Base-by-base conservation (phyloP, 2,113 vertebrate species). In the Neolamprologus modestus region DNA sequence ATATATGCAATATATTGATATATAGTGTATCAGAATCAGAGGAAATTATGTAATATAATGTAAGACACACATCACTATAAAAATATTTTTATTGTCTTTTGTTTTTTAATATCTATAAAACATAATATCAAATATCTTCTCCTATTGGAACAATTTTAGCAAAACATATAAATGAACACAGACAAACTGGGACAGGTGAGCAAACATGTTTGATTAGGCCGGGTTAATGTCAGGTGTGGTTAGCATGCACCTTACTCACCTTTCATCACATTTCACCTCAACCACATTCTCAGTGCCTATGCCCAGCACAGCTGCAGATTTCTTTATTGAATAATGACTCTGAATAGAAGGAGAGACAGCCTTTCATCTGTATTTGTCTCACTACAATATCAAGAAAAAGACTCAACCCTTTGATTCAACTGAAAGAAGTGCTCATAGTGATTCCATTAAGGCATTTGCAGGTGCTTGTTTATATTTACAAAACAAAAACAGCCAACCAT, bases 321-420 rank as follows among this genome's bases (percentile, higher is more conserved):
- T 97, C 87, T 94, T 96, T 8, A 95, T 61, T 17, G 96, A 97
- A 85, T 97, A 97, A 88, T 97, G 96, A 61, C 96, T 96, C 96
- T 97, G 90, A 78, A 85, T 2, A 84, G 21, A 73, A 45, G 68
- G 40, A 89, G 88, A 45, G 19, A 82, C 9, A 61, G 9, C 21
- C 7, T 33, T 83, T 91, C 76, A 89, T 84, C 28, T 17, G 47
- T 55, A 53, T 26, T 37, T 73, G 68, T 73, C n/a, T 24, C 37
- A 26, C 66, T 71, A 1, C 8, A 73, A 45, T 26, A 42, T 45
- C 37, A 73, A 26, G 21, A 73, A 45, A 24, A 45, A 26, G 13
- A 17, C 37, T 24, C 9, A 26, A 26, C 37, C 13, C 14, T 16
- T 26, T 13, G 37, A 73, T 73, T 73, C 1, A 73, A 9, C 66